A percentile compares a stretch with the other conserved stretches of the same genome.
Conservation (phyloP, 2,797 vertebrate species). For the Stomatorhinus walkeri region DNA sequence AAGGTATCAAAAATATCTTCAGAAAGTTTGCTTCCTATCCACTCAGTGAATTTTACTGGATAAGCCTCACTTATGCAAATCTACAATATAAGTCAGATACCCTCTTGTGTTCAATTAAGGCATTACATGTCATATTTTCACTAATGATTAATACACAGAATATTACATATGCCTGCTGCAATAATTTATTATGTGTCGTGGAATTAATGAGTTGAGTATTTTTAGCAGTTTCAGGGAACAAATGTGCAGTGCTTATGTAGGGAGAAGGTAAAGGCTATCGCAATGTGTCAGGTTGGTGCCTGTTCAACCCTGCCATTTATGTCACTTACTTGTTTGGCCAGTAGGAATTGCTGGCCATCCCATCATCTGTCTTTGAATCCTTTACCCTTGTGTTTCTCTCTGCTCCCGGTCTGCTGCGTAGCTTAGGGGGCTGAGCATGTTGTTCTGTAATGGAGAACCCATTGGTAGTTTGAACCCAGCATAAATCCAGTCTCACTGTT, state of each 20-base stretch:
- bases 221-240: neutral
- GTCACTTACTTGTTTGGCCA: too few relatives aligned
- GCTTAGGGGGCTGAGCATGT: too few relatives aligned
- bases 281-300: neutral
- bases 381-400: neutral
- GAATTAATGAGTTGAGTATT: neutral
- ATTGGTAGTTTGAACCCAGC: too few relatives aligned
- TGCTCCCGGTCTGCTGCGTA: too few relatives aligned
- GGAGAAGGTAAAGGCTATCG: neutral
- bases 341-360: neutral
- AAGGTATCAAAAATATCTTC: neutral
- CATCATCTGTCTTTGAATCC: neutral
- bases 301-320: too few relatives aligned
- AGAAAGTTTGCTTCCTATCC: neutral
- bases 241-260: neutral
- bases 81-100: neutral
- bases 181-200: neutral
- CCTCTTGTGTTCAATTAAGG: neutral
- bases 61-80: neutral
- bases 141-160: neutral
- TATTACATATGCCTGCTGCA: neutral
- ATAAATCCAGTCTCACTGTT: neutral
- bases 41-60: neutral
- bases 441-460: neutral
- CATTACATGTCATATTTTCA: neutral